Percentiles rank a stretch among this genome's conserved stretches.
Evolutionary conservation across 2,888 invertebrate genomes (phyloP).

Genomic region (Bursaphelenchus okinawaensis): DNA sequence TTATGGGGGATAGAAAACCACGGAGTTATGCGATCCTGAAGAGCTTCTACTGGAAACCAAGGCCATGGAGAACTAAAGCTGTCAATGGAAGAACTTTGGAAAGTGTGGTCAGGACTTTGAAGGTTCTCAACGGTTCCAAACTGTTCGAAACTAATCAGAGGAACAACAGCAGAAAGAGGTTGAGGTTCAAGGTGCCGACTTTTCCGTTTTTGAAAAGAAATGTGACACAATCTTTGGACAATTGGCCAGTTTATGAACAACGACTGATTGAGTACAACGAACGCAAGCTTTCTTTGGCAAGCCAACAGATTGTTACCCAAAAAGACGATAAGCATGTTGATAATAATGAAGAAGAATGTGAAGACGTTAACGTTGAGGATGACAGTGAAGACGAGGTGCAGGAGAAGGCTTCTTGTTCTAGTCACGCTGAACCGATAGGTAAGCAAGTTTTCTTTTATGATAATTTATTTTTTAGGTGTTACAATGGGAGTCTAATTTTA

Average conservation of each 20-base stretch:
- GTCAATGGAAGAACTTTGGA: not conserved
- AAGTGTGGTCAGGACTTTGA: not conserved
- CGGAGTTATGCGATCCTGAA: not conserved
- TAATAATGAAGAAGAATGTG: too few relatives aligned
- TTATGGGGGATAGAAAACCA: not conserved
- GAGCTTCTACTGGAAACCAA: not conserved
- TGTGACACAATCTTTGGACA: not conserved
- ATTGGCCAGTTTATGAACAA: not conserved
- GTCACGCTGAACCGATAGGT: too few relatives aligned
- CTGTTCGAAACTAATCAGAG: not conserved
- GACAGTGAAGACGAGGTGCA: too few relatives aligned
- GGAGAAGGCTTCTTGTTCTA: too few relatives aligned
- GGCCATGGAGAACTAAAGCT: not conserved
- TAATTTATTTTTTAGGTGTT: too few relatives aligned
- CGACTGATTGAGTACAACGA: not conserved
- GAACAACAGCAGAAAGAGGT: not conserved
- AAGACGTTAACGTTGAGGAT: too few relatives aligned
- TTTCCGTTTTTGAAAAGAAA: not conserved
- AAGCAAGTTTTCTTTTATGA: too few relatives aligned
- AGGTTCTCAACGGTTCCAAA: not conserved
- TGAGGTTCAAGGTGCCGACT: not conserved
- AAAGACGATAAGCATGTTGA: too few relatives aligned
- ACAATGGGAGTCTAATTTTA: too few relatives aligned
- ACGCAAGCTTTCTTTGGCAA: too few relatives aligned
- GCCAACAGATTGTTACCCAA: too few relatives aligned